These are phyloP conservation scores for Orientallactaga sibirica DNA, from an alignment of 2,797 vertebrate species.

Conservation along the genomic window DNA sequence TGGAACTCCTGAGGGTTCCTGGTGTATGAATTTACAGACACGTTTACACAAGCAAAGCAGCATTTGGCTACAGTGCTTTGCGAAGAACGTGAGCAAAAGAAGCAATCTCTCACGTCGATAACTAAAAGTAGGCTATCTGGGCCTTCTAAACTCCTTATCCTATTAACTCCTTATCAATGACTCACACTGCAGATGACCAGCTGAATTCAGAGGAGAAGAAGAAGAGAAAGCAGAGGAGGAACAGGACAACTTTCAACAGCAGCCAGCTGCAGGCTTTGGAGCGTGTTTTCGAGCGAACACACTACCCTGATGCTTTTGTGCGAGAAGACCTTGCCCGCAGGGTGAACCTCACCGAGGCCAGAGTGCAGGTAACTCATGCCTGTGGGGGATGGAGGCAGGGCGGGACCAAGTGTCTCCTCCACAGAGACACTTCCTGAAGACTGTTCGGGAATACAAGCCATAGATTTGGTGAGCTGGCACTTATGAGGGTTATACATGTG, in stretches of 20 bases:
- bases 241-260: constrained; percentile 99
- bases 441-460: neutral
- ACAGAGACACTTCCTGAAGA: neutral
- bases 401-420: neutral
- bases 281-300: constrained; percentile 98
- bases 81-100: neutral
- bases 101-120: neutral
- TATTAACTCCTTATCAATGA: neutral
- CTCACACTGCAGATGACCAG: constrained; percentile 92
- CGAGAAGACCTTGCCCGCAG: constrained; percentile 97
- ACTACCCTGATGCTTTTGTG: constrained; percentile 98
- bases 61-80: neutral
- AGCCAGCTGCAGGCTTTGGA: constrained; percentile 98
- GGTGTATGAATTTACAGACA: neutral
- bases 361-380: constrained; percentile 94
- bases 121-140: neutral
- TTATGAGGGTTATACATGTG: neutral
- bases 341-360: constrained; percentile 98
- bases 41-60: neutral
- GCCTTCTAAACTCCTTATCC: neutral
- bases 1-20: neutral
- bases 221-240: constrained; percentile 98
- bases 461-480: neutral
- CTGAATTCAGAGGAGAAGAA: constrained; percentile 99
- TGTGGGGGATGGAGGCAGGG: no score